Evolutionary conservation across 2,113 vertebrate species (phyloP).

Genomic region (Lepus europaeus): DNA sequence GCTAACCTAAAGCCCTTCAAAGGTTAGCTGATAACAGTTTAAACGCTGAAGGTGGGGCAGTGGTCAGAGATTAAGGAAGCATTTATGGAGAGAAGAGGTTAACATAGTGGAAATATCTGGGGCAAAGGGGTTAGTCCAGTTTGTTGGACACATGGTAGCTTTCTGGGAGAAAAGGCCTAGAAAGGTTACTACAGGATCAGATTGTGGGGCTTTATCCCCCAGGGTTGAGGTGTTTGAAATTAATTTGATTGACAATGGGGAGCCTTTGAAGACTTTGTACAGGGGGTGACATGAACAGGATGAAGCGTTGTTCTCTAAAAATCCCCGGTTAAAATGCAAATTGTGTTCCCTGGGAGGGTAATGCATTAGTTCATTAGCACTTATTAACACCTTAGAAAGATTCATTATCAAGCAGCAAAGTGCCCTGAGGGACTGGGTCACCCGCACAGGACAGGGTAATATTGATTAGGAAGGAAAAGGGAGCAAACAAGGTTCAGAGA

Average conservation of each 20-base stretch:
- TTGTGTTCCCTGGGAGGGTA: not conserved
- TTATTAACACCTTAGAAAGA: conserved; percentile 48
- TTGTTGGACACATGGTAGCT: not conserved
- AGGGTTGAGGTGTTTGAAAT: conserved; percentile 25
- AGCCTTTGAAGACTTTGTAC: conserved; percentile 35
- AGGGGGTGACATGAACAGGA: not conserved
- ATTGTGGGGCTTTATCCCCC: not conserved
- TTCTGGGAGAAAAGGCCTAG: conserved; percentile 10
- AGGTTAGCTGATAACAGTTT: not conserved
- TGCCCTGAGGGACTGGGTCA: not conserved
- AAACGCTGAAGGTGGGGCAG: not conserved
- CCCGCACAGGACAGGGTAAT: not conserved
- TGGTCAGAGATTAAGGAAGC: conserved; percentile 23
- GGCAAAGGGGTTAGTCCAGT: not conserved
- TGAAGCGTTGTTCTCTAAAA: conserved; percentile 20
- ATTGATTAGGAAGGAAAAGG: conserved; percentile 37
- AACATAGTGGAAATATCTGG: not conserved
- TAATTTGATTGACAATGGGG: conserved; percentile 43
- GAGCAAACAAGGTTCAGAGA: conserved; percentile 15
- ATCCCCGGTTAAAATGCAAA: conserved; percentile 58
- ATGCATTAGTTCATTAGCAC: conserved; percentile 20
- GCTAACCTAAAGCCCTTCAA: conserved; percentile 14
- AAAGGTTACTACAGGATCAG: not conserved
- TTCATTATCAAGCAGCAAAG: conserved; percentile 46
- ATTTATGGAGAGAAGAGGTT: conserved; percentile 25